phyloP scores from a whole-genome alignment of 2,888 invertebrate genomes.

The Chymomyza amoena region DNA sequence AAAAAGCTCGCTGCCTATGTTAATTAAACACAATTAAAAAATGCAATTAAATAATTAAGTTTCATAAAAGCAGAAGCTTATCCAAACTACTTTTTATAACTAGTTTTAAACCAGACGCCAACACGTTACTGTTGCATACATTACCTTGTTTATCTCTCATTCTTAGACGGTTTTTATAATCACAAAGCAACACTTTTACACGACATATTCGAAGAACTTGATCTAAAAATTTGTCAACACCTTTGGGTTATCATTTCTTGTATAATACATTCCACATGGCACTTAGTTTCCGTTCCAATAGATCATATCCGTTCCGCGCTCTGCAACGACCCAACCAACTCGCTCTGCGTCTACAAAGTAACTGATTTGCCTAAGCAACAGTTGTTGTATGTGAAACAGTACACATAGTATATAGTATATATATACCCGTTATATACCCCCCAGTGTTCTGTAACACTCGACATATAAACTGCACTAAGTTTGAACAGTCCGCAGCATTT shows the following conservation, averaged over 20 bases:
- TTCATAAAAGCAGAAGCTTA: neutral
- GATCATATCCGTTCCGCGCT: neutral
- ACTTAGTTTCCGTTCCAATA: neutral
- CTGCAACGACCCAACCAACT: conserved; percentile 6
- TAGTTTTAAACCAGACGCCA: too few relatives aligned
- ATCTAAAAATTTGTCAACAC: too few relatives aligned
- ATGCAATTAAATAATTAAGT: conserved; percentile 17
- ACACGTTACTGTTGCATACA: neutral
- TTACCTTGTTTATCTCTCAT: neutral
- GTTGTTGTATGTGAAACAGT: neutral
- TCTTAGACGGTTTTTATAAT: neutral
- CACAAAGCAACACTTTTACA: too few relatives aligned
- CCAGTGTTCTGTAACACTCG: neutral
- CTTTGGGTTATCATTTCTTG: too few relatives aligned
- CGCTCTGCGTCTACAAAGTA: conserved; percentile 43
- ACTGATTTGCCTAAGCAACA: conserved; percentile 39
- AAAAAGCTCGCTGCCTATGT: neutral
- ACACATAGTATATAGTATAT: too few relatives aligned
- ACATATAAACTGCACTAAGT: neutral
- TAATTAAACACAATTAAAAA: conserved; percentile 19
- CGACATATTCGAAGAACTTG: too few relatives aligned
- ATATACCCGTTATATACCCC: neutral
- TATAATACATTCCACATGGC: neutral
- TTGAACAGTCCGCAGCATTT: neutral
- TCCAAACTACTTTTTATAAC: neutral